Evolutionary conservation across 2,113 vertebrate species (phyloP).

Genomic region (Trematocara nigrifrons): DNA sequence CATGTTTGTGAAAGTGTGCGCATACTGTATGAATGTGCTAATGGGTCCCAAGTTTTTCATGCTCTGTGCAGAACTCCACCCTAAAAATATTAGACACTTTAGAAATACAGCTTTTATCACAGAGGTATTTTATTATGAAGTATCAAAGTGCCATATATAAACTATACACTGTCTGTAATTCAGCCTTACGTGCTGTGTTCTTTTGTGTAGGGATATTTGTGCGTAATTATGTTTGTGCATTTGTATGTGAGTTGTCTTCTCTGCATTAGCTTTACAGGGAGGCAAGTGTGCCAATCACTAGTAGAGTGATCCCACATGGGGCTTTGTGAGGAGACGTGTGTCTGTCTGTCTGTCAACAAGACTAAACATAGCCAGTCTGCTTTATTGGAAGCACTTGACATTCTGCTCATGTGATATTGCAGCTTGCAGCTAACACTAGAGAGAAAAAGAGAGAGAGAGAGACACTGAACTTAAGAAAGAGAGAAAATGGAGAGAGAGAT

Average conservation of each 20-base stretch:
- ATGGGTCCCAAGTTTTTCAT: background rate
- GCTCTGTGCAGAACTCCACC: background rate
- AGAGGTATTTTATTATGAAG: background rate
- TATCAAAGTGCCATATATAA: background rate
- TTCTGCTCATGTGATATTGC: constrained; percentile 64
- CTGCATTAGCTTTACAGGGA: background rate
- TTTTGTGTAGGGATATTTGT: background rate
- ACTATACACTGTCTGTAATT: background rate
- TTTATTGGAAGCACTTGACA: constrained; percentile 36
- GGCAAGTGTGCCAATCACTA: background rate
- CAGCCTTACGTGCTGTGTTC: background rate
- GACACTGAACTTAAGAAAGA: background rate
- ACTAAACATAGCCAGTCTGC: constrained; percentile 19
- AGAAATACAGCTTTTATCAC: background rate
- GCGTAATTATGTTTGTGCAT: background rate
- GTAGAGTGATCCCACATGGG: background rate
- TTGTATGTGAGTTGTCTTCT: background rate
- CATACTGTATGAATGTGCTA: background rate
- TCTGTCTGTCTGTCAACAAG: background rate
- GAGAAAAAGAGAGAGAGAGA: background rate
- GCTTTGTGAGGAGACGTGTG: background rate
- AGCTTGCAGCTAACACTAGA: constrained; percentile 26
- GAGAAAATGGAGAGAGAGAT: background rate
- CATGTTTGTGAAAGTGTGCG: background rate
- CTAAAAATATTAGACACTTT: background rate